These are phyloP conservation scores for Fregetta grallaria DNA, from an alignment of 2,113 vertebrate genomes.

Conservation along the genomic window DNA sequence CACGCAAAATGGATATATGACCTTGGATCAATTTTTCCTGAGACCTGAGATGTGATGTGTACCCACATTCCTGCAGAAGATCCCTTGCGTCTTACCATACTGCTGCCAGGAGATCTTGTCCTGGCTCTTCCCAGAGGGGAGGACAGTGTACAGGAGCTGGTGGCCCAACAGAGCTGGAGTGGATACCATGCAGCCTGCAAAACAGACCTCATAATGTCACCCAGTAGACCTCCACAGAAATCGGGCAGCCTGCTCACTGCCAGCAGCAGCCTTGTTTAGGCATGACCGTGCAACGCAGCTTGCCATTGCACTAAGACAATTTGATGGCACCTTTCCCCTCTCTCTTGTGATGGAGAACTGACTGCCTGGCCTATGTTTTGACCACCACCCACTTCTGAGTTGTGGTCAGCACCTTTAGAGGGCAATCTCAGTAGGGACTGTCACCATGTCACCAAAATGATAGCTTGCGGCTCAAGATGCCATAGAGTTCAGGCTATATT, in stretches of 20 bases:
- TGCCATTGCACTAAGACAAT: not conserved
- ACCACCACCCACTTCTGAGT: not conserved
- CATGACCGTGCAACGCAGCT: not conserved
- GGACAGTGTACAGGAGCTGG: not conserved
- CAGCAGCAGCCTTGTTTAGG: not conserved
- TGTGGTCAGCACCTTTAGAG: not conserved
- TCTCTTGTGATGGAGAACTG: not conserved
- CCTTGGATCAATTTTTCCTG: not conserved
- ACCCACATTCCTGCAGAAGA: not conserved
- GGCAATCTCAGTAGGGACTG: not conserved
- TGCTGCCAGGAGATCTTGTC: not conserved
- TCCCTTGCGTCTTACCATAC: not conserved
- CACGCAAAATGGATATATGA: not conserved
- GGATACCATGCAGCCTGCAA: not conserved
- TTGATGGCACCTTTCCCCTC: not conserved
- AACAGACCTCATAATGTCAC: not conserved
- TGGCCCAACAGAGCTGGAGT: not conserved
- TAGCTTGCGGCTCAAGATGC: not conserved
- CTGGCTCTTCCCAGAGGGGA: not conserved
- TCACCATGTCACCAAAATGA: not conserved
- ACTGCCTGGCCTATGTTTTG: not conserved
- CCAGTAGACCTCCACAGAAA: not conserved
- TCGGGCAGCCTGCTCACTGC: not conserved
- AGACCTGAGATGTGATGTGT: not conserved
- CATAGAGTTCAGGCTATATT: not conserved